These are phyloP conservation scores for Drosophila simulans DNA, from an alignment of 1,140 invertebrate genomes.

Conservation along the genomic window DNA sequence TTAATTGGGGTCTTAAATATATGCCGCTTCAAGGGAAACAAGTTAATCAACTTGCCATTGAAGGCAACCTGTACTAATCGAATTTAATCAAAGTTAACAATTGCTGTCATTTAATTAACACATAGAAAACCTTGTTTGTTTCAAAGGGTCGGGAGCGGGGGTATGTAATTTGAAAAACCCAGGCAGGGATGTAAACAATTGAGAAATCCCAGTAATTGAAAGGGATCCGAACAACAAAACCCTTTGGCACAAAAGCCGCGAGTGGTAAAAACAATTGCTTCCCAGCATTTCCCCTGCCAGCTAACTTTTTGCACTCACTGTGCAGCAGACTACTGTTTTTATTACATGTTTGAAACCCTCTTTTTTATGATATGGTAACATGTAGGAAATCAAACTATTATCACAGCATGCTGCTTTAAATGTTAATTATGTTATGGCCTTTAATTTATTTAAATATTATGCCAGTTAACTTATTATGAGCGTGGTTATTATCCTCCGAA, in stretches of 20 bases:
- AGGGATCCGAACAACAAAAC: slow-evolving; percentile 2
- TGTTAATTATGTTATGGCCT: neutral
- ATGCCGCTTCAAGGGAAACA: neutral
- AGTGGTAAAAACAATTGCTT: slow-evolving; percentile 13
- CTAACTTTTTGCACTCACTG: neutral
- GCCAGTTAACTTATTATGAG: slow-evolving; percentile 2
- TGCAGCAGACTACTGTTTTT: neutral
- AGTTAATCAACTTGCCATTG: neutral
- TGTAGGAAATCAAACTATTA: too few species aligned
- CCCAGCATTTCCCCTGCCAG: neutral
- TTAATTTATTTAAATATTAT: neutral
- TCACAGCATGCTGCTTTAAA: too few species aligned
- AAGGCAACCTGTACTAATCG: neutral
- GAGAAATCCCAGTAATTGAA: slow-evolving; percentile 21
- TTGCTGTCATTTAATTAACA: slow-evolving; percentile 6
- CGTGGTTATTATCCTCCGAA: too few species aligned
- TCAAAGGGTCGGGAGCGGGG: neutral
- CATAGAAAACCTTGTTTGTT: slow-evolving; percentile 6
- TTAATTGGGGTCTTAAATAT: slow-evolving; percentile 11
- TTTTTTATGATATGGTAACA: neutral
- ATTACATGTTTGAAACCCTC: neutral
- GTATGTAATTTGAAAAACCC: slow-evolving; percentile 15
- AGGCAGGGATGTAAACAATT: neutral
- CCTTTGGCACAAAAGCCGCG: slow-evolving; percentile 2
- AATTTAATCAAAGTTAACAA: neutral